Evolutionary conservation across 92 coral and sea anemone genomes (phyloP), one percentile per base, ranked within the genome.

Genomic region (Palythoa grandiflora): DNA sequence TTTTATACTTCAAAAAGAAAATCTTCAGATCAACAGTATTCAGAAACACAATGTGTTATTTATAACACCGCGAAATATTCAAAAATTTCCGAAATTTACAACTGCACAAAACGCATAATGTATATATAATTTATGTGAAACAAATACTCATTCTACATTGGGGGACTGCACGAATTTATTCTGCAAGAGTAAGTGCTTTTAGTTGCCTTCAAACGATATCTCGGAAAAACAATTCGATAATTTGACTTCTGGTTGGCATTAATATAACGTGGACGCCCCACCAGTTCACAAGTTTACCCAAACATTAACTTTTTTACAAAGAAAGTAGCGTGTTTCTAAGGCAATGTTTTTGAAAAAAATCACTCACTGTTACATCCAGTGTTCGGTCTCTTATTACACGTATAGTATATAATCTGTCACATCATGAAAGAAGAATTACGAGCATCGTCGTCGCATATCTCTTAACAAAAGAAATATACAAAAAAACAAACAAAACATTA

Each of bases 261-360:
- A 61, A 80, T 81, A 20, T 66, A 63, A 81, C 86, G 28, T 48
- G 39, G 75, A 65, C 75, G 44, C 86, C 61, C 47, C 76, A 81
- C 68, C 2, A 59, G 57, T 37, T 47, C 21, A 47, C 11, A 63
- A 66, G 76, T 81, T 81, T 81, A 81, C 86, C 44, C 15, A 47
- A 40, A 47, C 66, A 75, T 68, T 75, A 81, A 66, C 28, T 68
- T 9, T 81, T 48, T 65, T 63, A 91, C 87, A 91, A 91, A 66
- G 66, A 86, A 79, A 76, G 72, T 51, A 78, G 97, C 97, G 97
- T 94, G 94, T 91, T 72, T 78, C 12, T 13, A 54, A 20, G 44
- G 57, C 17, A 80, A 47, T 40, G 60, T 15, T 47, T 15, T 47
- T 7, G 35, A n/a, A 48, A 63, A 28, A 65, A 17, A 81, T 48